Evolutionary conservation across 2,113 vertebrate genomes (phyloP), one percentile per base, ranked within the genome.

Genomic region (Regulus satrapa): DNA sequence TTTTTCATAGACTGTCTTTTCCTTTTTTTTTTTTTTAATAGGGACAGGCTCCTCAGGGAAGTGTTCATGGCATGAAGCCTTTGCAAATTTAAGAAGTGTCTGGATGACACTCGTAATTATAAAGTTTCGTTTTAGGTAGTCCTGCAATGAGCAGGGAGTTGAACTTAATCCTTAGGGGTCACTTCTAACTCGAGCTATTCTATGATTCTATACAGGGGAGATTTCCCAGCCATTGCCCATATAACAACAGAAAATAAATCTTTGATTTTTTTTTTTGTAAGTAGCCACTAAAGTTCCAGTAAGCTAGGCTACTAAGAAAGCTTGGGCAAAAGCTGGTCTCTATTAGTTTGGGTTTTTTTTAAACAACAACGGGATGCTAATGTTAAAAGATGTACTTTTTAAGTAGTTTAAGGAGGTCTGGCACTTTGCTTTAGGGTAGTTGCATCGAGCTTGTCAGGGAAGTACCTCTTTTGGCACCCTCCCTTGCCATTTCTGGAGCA

Each of bases 181-280:
- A 5, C 28, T 75, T 79, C 25, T 28, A 84, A 38, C 29, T 58
- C 0, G 0, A 61, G 36, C 69, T 48, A 49, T 4, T 43, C 23
- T 34, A 0, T 67, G 32, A 26, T n/a, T 77, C 32, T 48, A 2
- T 19, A 18, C 2, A n/a, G 13, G n/a, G 52, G 24, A 83, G 20
- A 56, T 88, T 66, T 78, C 26, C 15, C 9, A 74, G 61, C 17
- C 4, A 1, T 28, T 91, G 43, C 21, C 23, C 28, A 36, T 23
- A 2, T 41, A 66, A 40, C 4, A 64, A 38, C 45, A 84, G 40
- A 66, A 89, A 68, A 52, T 26, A 56, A 88, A 91, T 20, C 34
- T 80, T 49, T 77, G 26, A n/a, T n/a, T n/a, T 16, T 4, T 6
- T 34, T 85, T 75, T 41, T 59, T 56, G 0, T 6, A 51, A 63